phyloP scores from a whole-genome alignment of 2,888 invertebrate species.

The Tenthredo livida region DNA sequence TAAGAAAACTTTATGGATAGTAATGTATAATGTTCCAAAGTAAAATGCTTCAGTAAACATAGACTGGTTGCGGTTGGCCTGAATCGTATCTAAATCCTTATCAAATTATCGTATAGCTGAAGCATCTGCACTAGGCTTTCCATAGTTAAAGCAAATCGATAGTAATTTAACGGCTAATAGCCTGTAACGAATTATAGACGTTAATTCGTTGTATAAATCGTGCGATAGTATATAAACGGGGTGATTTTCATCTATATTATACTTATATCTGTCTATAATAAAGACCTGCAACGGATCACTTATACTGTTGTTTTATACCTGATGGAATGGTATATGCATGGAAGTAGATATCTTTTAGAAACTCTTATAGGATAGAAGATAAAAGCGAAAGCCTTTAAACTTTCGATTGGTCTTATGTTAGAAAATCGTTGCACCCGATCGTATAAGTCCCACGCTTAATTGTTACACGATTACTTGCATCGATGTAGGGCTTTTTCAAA shows the following conservation, averaged over 20 bases:
- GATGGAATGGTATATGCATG: constrained; percentile 44
- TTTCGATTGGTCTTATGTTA: constrained; percentile 72
- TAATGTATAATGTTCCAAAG: constrained; percentile 21
- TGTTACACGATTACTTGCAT: neutral
- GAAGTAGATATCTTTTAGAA: constrained; percentile 66
- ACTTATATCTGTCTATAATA: neutral
- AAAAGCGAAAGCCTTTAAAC: constrained; percentile 71
- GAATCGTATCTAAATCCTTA: constrained; percentile 40
- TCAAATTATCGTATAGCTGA: constrained; percentile 47
- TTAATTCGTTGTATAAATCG: constrained; percentile 40
- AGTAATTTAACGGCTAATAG: constrained; percentile 56
- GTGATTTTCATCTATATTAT: neutral
- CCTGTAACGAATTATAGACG: constrained; percentile 33
- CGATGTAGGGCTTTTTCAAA: neutral
- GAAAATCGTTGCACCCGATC: constrained; percentile 58
- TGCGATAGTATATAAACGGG: neutral
- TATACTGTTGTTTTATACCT: neutral
- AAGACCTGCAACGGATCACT: constrained; percentile 2
- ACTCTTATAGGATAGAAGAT: constrained; percentile 61
- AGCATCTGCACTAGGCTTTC: constrained; percentile 54
- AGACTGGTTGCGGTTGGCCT: constrained; percentile 46
- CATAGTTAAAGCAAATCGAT: constrained; percentile 64
- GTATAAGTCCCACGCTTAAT: neutral
- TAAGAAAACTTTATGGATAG: constrained; percentile 6
- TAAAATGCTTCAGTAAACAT: constrained; percentile 52